phyloP scores from a whole-genome alignment of 2,888 invertebrate species.

The Drosophila macrothrix region DNA sequence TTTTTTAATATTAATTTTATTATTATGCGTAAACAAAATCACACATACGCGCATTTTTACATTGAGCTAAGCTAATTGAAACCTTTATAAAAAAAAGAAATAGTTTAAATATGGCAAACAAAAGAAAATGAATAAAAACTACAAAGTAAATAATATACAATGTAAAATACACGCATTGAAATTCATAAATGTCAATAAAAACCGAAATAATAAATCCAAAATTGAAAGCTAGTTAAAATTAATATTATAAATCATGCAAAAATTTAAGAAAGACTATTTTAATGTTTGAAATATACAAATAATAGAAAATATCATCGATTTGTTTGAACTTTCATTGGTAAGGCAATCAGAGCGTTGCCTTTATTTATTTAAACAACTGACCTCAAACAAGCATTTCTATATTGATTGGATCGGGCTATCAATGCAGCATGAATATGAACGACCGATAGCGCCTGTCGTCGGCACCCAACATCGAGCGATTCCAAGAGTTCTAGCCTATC shows the following conservation, averaged over 20 bases:
- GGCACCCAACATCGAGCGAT: constrained; percentile 31
- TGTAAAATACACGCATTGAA: constrained; percentile 71
- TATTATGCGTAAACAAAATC: constrained; percentile 60
- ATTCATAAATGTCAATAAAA: constrained; percentile 71
- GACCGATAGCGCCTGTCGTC: constrained; percentile 66
- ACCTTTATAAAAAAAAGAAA: constrained; percentile 56
- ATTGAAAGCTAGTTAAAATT: constrained; percentile 80
- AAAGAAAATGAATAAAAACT: constrained; percentile 1
- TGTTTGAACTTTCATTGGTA: constrained; percentile 60
- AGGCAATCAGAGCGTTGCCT: constrained; percentile 44
- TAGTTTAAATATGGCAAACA: constrained; percentile 41
- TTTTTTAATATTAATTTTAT: constrained; percentile 78
- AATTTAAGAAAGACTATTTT: constrained; percentile 68
- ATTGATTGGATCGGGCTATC: constrained; percentile 68
- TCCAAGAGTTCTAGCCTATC: constrained; percentile 68
- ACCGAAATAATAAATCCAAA: constrained; percentile 56
- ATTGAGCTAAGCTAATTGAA: constrained; percentile 82
- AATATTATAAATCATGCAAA: constrained; percentile 72
- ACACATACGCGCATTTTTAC: constrained; percentile 68
- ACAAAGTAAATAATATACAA: constrained; percentile 43
- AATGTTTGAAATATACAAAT: constrained; percentile 82
- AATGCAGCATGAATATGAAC: constrained; percentile 53
- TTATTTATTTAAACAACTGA: constrained; percentile 79
- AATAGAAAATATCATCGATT: constrained; percentile 50
- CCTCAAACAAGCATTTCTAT: constrained; percentile 80